phyloP scores from a whole-genome alignment of 2,888 invertebrate species.

The Dysmachus trigonus region DNA sequence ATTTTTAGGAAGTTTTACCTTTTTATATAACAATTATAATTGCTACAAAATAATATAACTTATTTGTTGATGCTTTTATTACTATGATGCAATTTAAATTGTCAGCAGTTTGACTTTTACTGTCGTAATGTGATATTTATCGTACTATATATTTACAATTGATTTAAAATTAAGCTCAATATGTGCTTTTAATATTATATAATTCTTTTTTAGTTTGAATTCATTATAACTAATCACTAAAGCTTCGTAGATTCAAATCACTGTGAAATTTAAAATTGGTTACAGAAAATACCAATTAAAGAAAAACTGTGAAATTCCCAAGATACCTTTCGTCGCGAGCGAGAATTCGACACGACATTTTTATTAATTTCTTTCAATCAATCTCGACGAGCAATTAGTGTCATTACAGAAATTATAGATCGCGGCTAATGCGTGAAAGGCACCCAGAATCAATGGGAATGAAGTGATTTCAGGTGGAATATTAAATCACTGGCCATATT shows the following conservation, averaged over 20 bases:
- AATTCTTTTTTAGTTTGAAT: neutral
- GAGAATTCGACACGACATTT: neutral
- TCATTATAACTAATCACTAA: neutral
- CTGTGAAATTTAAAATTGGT: neutral
- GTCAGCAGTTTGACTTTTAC: no score
- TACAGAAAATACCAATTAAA: neutral
- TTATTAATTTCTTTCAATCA: neutral
- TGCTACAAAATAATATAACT: no score
- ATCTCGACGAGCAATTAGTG: neutral
- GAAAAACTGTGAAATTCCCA: neutral
- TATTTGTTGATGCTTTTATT: no score
- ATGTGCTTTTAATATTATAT: no score
- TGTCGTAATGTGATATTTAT: no score
- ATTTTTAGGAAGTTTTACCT: no score
- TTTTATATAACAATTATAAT: no score
- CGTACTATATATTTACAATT: no score
- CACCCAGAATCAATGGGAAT: neutral
- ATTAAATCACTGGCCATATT: neutral
- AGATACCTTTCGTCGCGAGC: neutral
- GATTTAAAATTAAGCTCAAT: no score
- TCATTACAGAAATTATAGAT: neutral
- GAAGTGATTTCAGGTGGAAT: neutral
- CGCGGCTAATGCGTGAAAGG: neutral
- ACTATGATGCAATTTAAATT: no score
- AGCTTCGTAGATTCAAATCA: no score